Conservation (phyloP, 2,113 vertebrate species). For the Percina caprodes region DNA sequence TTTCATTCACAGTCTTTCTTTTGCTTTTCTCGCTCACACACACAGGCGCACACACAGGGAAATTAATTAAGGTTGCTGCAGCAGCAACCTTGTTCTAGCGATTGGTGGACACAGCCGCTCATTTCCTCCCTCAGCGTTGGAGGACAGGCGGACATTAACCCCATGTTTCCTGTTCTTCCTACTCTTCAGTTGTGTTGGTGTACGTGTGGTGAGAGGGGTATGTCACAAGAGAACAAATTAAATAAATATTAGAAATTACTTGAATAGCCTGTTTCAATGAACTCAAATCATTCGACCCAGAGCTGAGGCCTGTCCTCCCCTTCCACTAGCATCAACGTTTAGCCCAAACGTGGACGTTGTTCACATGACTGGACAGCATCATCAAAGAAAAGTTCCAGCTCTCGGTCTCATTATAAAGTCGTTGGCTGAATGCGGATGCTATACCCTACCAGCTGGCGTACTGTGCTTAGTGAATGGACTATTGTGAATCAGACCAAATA, state of each 20-base stretch:
- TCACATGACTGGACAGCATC: neutral
- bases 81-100: conserved; percentile 68
- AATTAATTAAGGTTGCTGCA: conserved; percentile 79
- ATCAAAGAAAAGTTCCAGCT: neutral
- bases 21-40: neutral
- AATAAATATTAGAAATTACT: neutral
- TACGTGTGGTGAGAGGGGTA: neutral
- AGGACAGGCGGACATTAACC: conserved; percentile 56
- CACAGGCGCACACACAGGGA: conserved; percentile 26
- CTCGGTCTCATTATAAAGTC: conserved; percentile 16
- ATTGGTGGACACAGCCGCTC: conserved; percentile 71
- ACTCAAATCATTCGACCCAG: conserved; percentile 10
- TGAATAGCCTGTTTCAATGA: neutral
- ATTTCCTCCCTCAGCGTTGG: conserved; percentile 69
- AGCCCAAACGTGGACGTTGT: conserved; percentile 12
- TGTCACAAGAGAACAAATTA: neutral
- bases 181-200: conserved; percentile 1
- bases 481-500: conserved; percentile 25
- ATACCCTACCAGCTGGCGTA: conserved; percentile 20
- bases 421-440: conserved; percentile 13
- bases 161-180: conserved; percentile 50
- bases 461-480: conserved; percentile 12
- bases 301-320: conserved; percentile 1
- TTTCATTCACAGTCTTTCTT: conserved; percentile 1
- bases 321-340: conserved; percentile 6